Evolutionary conservation across 2,113 vertebrate genomes (phyloP).

Genomic region (Progne subis): DNA sequence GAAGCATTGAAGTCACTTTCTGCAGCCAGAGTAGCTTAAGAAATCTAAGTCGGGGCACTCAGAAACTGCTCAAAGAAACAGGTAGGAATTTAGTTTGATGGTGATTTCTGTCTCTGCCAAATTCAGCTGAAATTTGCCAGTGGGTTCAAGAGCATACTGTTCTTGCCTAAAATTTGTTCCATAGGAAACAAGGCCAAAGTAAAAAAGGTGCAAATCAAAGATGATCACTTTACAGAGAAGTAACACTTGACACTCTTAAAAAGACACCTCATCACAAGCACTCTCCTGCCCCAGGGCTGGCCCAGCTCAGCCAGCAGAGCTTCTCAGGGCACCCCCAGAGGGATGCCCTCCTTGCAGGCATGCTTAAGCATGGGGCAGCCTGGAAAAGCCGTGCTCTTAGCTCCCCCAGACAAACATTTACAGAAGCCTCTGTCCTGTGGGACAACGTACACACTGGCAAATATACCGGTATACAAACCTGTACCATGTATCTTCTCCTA

Average conservation of each 20-base stretch:
- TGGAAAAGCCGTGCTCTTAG: rapidly evolving
- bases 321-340: not conserved
- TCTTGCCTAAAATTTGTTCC: not conserved
- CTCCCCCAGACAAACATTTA: not conserved
- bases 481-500: not conserved
- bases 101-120: not conserved
- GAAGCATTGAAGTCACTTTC: rapidly evolving
- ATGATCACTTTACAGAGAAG: not conserved
- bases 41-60: not conserved
- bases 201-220: not conserved
- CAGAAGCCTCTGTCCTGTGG: not conserved
- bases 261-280: not conserved
- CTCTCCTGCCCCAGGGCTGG: not conserved
- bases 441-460: not conserved
- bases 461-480: not conserved
- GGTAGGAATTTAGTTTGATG: not conserved
- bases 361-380: rapidly evolving
- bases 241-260: not conserved
- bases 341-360: not conserved
- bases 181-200: not conserved
- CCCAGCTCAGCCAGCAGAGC: not conserved
- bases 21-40: not conserved
- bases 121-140: not conserved
- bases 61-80: not conserved
- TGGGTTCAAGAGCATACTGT: not conserved